A percentile compares a stretch with the other conserved stretches of the same genome.
Conservation (phyloP, 2,888 invertebrate genomes). For the Liopterus haemorrhoidalis region DNA sequence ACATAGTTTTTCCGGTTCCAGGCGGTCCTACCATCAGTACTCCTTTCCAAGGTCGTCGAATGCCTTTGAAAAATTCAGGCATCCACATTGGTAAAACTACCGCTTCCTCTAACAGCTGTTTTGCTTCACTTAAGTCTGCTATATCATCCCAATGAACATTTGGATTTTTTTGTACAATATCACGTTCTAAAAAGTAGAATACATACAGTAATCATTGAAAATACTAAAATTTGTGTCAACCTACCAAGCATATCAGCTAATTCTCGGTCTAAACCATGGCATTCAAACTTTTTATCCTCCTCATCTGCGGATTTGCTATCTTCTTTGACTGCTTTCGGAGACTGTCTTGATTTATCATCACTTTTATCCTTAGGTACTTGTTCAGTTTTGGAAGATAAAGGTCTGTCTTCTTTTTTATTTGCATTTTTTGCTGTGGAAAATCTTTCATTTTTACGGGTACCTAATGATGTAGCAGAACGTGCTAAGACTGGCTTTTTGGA, state of each 20-base stretch:
- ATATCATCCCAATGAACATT: constrained; percentile 95
- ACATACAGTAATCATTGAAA: constrained; percentile 11
- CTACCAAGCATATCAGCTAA: constrained; percentile 84
- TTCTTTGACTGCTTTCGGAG: constrained; percentile 63
- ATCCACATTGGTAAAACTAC: constrained; percentile 96
- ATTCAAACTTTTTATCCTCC: constrained; percentile 81
- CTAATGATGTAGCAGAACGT: constrained; percentile 30
- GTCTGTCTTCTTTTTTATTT: constrained; percentile 39
- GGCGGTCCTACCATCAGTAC: constrained; percentile 92
- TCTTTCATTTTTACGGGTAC: constrained; percentile 41
- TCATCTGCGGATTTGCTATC: constrained; percentile 55
- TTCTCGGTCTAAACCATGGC: constrained; percentile 76
- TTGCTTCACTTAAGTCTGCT: constrained; percentile 83
- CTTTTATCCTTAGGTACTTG: constrained; percentile 42
- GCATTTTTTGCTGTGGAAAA: constrained; percentile 43
- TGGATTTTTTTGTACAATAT: constrained; percentile 95
- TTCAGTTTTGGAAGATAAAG: constrained; percentile 42
- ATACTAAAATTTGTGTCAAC: constrained; percentile 22
- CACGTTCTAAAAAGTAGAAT: constrained; percentile 63
- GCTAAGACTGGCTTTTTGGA: constrained; percentile 33
- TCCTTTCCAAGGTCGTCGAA: constrained; percentile 94
- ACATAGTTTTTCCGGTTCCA: constrained; percentile 91
- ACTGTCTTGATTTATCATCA: constrained; percentile 41
- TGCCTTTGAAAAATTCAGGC: constrained; percentile 97
- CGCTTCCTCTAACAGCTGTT: constrained; percentile 88